These are phyloP conservation scores for Trissoscelio sp. DNA, from an alignment of 2,888 invertebrate species.

Conservation along the genomic window DNA sequence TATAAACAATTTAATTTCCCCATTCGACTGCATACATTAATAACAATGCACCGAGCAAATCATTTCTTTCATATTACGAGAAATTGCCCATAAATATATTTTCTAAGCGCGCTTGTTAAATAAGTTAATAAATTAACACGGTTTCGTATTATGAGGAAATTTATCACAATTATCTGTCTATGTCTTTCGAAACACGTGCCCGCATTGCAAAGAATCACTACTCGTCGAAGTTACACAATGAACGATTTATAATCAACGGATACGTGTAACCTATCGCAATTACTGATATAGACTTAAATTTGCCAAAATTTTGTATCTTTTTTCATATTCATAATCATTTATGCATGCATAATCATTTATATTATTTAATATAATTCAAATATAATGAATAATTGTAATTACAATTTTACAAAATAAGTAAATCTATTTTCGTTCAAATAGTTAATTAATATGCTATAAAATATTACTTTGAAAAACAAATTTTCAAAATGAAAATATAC, in stretches of 20 bases:
- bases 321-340: too few relatives aligned
- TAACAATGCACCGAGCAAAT: slow-evolving; percentile 15
- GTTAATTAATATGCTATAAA: too few relatives aligned
- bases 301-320: slow-evolving; percentile 7
- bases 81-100: slow-evolving; percentile 20
- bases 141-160: slow-evolving; percentile 50
- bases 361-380: too few relatives aligned
- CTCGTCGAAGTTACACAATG: slow-evolving; percentile 57
- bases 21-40: slow-evolving; percentile 25
- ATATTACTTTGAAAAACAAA: too few relatives aligned
- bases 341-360: too few relatives aligned
- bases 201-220: slow-evolving; percentile 53
- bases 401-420: too few relatives aligned
- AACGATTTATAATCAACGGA: slow-evolving; percentile 38
- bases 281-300: slow-evolving; percentile 11
- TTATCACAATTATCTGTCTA: slow-evolving; percentile 52
- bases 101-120: slow-evolving; percentile 14
- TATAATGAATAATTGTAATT: too few relatives aligned
- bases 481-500: too few relatives aligned
- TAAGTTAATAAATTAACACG: slow-evolving; percentile 57
- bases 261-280: slow-evolving; percentile 42
- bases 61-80: slow-evolving; percentile 23
- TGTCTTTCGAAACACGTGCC: slow-evolving; percentile 53
- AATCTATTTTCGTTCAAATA: too few relatives aligned
- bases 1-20: slow-evolving; percentile 24